These are phyloP conservation scores for Gari tellinella DNA, from an alignment of 2,888 invertebrate genomes.

Conservation along the genomic window DNA sequence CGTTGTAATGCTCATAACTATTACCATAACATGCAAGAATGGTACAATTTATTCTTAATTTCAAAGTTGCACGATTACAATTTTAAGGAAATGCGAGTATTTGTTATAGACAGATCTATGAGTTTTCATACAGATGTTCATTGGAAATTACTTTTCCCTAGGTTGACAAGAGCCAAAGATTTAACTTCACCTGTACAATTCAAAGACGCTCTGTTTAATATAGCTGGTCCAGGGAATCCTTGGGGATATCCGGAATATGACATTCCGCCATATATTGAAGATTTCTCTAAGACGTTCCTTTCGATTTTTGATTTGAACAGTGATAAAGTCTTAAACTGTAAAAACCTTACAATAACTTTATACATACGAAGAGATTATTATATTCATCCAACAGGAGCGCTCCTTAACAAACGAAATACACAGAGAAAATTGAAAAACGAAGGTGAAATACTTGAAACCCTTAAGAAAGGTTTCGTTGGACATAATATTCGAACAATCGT, in stretches of 20 bases:
- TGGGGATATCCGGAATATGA: slow-evolving; percentile 37
- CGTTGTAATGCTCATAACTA: slow-evolving; percentile 44
- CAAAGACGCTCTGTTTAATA: slow-evolving; percentile 42
- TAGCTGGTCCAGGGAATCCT: slow-evolving; percentile 50
- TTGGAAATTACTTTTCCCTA: slow-evolving; percentile 38
- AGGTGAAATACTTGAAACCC: slow-evolving; percentile 25
- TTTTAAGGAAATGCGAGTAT: slow-evolving; percentile 26
- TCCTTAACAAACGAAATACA: slow-evolving; percentile 29
- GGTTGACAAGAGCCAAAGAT: slow-evolving; percentile 18
- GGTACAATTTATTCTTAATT: slow-evolving; percentile 47
- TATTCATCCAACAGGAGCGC: slow-evolving; percentile 30
- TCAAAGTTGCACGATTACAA: slow-evolving; percentile 32
- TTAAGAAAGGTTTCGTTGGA: slow-evolving; percentile 31
- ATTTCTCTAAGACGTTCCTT: slow-evolving; percentile 36
- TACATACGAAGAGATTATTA: slow-evolving; percentile 40
- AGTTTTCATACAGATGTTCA: slow-evolving; percentile 44
- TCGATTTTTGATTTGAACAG: slow-evolving; percentile 22
- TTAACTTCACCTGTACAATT: slow-evolving; percentile 16
- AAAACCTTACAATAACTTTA: slow-evolving; percentile 28
- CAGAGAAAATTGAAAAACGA: slow-evolving; percentile 57
- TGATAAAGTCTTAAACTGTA: slow-evolving; percentile 31
- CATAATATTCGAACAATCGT: slow-evolving; percentile 30
- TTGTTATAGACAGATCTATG: slow-evolving; percentile 41
- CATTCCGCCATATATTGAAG: slow-evolving; percentile 37
- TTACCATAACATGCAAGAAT: slow-evolving; percentile 54